Evolutionary conservation across 37 sponge, comb jelly and placozoan genomes (phyloP).

Genomic region (Eunapius fragilis): DNA sequence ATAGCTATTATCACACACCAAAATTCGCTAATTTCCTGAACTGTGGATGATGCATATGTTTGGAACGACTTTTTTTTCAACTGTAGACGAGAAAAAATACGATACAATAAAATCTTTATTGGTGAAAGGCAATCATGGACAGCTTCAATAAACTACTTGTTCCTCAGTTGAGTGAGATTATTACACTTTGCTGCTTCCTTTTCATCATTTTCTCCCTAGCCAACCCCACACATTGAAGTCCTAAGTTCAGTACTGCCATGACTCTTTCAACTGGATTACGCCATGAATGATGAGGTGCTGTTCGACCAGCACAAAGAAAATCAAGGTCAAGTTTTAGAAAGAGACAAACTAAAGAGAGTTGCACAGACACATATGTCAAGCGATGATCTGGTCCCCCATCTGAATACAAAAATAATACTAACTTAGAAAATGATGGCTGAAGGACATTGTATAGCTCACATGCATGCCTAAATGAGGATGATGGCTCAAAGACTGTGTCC

Average conservation of each 20-base stretch:
- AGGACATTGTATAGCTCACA: conserved; percentile 40
- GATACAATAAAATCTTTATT: conserved; percentile 1
- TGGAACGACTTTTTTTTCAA: conserved; percentile 8
- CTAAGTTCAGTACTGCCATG: conserved; percentile 27
- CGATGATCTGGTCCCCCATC: no score
- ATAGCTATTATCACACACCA: no score
- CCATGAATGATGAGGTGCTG: conserved; percentile 16
- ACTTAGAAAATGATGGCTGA: not conserved
- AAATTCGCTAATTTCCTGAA: no score
- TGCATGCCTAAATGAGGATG: conserved; percentile 53
- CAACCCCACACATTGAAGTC: conserved; percentile 34
- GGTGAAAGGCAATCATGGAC: conserved; percentile 5
- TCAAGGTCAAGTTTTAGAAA: conserved; percentile 31
- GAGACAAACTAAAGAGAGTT: conserved; percentile 14
- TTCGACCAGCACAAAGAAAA: not conserved
- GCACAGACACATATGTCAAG: conserved; percentile 48
- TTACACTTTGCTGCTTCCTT: conserved; percentile 15
- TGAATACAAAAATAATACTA: conserved; percentile 49
- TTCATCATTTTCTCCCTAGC: conserved; percentile 12
- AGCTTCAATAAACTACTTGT: not conserved
- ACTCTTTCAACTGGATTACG: conserved; percentile 34
- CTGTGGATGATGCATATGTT: no score
- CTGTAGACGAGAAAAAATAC: conserved; percentile 14
- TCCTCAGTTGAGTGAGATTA: conserved; percentile 1
- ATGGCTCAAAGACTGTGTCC: conserved; percentile 56